phyloP scores from a whole-genome alignment of 2,797 vertebrate species.

The Hemitrygon akajei region DNA sequence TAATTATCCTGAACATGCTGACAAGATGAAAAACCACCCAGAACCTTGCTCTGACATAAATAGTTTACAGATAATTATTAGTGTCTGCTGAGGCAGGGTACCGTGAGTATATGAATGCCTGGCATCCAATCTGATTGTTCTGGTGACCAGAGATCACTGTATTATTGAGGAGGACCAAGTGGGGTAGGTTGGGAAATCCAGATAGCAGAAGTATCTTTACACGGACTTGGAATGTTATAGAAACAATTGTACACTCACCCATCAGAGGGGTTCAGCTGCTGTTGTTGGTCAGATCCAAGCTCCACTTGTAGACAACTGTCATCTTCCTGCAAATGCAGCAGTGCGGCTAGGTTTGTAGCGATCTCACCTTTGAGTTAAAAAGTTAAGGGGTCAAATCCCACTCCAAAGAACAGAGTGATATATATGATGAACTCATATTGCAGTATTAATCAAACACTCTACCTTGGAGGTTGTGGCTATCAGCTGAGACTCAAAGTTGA shows the following conservation, averaged over 20 bases:
- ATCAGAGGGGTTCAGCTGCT: too few species aligned
- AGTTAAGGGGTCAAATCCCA: background rate
- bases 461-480: background rate
- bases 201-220: background rate
- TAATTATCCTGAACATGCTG: background rate
- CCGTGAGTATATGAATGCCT: background rate
- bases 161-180: background rate
- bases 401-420: background rate
- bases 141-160: background rate
- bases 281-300: background rate
- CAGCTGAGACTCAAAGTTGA: background rate
- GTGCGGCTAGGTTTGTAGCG: background rate
- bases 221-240: background rate
- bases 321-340: background rate
- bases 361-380: background rate
- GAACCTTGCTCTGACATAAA: conserved; percentile 16
- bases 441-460: background rate
- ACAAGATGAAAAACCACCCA: background rate
- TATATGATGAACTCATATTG: background rate
- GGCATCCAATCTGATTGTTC: background rate
- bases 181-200: background rate
- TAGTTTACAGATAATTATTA: conserved; percentile 29
- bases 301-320: background rate
- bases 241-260: background rate
- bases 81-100: background rate